A percentile compares a stretch with the other conserved stretches of the same genome.
phyloP scores from a whole-genome alignment of 1,140 invertebrate genomes.

The Ridgeia piscesae region DNA sequence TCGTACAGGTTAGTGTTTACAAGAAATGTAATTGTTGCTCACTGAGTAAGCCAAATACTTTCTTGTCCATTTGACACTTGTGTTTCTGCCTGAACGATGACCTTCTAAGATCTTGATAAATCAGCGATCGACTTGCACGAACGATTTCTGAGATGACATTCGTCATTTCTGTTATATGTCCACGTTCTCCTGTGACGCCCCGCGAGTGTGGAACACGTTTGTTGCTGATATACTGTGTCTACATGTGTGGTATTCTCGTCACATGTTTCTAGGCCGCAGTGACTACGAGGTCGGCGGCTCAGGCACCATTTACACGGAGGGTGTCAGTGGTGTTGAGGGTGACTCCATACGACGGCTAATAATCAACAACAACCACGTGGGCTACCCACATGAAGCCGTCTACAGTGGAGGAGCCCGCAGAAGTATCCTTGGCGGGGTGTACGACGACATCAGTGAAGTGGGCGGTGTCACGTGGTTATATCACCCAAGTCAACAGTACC shows the following conservation, averaged over 20 bases:
- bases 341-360: constrained; percentile 31
- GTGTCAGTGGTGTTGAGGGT: constrained; percentile 24
- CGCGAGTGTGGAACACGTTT: too few relatives aligned
- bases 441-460: constrained; percentile 36
- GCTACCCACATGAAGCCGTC: constrained; percentile 35
- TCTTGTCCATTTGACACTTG: too few relatives aligned
- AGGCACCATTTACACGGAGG: constrained; percentile 41
- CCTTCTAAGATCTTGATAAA: too few relatives aligned
- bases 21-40: too few relatives aligned
- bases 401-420: constrained; percentile 30
- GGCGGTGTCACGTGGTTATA: constrained; percentile 40
- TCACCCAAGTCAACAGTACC: background rate
- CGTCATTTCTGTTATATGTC: too few relatives aligned
- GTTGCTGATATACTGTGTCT: too few relatives aligned
- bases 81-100: too few relatives aligned
- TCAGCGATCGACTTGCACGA: too few relatives aligned
- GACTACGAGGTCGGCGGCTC: constrained; percentile 42
- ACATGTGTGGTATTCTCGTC: background rate
- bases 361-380: constrained; percentile 40
- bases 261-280: constrained; percentile 31
- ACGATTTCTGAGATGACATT: too few relatives aligned
- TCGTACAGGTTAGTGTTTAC: too few relatives aligned
- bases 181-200: too few relatives aligned
- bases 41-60: too few relatives aligned
- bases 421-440: constrained; percentile 38